Evolutionary conservation across 1,140 invertebrate genomes (phyloP).

Genomic region (Listronotus oregonensis): DNA sequence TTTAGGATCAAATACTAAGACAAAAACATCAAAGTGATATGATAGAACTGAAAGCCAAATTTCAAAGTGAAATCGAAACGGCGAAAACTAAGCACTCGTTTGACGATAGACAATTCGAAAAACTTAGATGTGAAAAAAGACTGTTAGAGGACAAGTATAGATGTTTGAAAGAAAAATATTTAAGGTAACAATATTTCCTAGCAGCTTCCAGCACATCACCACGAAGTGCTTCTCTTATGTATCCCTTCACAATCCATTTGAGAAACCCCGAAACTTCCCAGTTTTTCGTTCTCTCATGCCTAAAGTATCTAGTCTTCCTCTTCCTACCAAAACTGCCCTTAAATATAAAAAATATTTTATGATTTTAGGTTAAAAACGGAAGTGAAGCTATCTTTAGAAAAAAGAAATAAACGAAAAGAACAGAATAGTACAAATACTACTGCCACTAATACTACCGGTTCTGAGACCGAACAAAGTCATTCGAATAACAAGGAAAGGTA

Average conservation of each 20-base stretch:
- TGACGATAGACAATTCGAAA: conserved; percentile 65
- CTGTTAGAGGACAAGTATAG: conserved; percentile 76
- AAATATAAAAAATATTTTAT: too few relatives aligned
- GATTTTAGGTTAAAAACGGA: conserved; percentile 68
- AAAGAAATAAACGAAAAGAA: conserved; percentile 64
- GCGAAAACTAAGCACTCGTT: conserved; percentile 56
- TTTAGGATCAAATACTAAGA: conserved; percentile 63
- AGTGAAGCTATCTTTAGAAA: conserved; percentile 69
- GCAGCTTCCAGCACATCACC: too few relatives aligned
- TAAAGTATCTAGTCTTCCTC: too few relatives aligned
- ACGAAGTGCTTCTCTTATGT: too few relatives aligned
- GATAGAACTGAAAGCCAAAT: conserved; percentile 64
- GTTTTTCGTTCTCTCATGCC: too few relatives aligned
- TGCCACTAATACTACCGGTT: conserved; percentile 68
- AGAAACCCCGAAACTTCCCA: too few relatives aligned
- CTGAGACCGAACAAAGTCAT: conserved; percentile 76
- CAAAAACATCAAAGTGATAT: conserved; percentile 69
- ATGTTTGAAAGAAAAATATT: conserved; percentile 81
- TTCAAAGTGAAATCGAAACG: conserved; percentile 64
- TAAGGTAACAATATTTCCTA: conserved; percentile 62
- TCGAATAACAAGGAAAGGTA: conserved; percentile 62
- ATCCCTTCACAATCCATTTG: too few relatives aligned
- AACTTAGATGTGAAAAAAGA: conserved; percentile 72
- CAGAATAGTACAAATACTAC: conserved; percentile 59
- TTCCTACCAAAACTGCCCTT: too few relatives aligned